Evolutionary conservation across 2,797 vertebrate genomes (phyloP).

Genomic region (Chlorospingus flavigularis): DNA sequence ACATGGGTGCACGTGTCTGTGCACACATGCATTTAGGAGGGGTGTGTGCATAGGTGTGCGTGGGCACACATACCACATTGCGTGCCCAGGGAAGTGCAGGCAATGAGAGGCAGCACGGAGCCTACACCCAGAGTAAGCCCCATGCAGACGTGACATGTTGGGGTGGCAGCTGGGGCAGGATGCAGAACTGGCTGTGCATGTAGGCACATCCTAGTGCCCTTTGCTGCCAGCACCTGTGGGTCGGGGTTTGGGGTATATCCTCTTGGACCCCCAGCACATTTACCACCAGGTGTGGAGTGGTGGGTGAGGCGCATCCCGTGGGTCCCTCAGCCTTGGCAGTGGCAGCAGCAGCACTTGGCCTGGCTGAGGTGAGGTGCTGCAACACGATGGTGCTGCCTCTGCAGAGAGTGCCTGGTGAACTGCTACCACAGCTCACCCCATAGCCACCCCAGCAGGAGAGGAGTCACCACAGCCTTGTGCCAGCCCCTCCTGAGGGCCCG

Average conservation of each 20-base stretch:
- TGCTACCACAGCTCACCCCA: rapidly evolving
- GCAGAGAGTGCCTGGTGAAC: neutral
- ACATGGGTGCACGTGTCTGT: rapidly evolving
- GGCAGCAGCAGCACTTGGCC: rapidly evolving
- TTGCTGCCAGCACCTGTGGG: neutral
- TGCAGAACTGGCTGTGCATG: neutral
- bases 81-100: neutral
- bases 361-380: rapidly evolving
- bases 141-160: rapidly evolving
- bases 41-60: rapidly evolving
- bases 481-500: neutral
- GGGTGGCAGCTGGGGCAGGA: neutral
- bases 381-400: rapidly evolving
- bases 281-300: neutral
- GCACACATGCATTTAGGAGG: neutral
- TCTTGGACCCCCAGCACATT: neutral
- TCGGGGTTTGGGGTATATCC: neutral
- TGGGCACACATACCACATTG: rapidly evolving
- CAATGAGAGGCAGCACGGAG: rapidly evolving
- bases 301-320: rapidly evolving
- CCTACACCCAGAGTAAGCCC: neutral
- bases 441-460: neutral
- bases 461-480: rapidly evolving
- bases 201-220: neutral
- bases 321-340: rapidly evolving